A percentile compares a stretch with the other conserved stretches of the same genome.
phyloP scores from a whole-genome alignment of 2,113 vertebrate genomes.

The Gadus macrocephalus region DNA sequence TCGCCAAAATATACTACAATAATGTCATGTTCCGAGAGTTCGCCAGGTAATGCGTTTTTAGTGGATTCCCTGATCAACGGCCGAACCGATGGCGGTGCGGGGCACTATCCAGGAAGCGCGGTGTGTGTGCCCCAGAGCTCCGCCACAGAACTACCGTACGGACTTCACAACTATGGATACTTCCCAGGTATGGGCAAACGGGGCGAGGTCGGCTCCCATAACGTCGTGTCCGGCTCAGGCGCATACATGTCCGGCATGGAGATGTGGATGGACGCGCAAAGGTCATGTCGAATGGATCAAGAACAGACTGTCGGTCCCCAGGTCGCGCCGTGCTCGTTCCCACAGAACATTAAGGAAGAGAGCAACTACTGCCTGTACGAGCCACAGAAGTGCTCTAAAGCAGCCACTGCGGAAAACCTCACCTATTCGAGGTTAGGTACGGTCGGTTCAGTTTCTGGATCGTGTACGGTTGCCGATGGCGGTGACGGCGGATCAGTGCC shows the following conservation, averaged over 20 bases:
- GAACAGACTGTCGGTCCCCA: slow-evolving; percentile 79
- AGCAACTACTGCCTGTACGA: slow-evolving; percentile 95
- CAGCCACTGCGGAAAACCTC: slow-evolving; percentile 79
- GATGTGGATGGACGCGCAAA: slow-evolving; percentile 91
- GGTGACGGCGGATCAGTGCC: slow-evolving; percentile 78
- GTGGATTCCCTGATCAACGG: slow-evolving; percentile 97
- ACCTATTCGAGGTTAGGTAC: slow-evolving; percentile 79
- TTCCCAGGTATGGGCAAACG: slow-evolving; percentile 89
- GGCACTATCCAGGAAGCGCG: slow-evolving; percentile 84
- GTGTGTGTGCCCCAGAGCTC: slow-evolving; percentile 85
- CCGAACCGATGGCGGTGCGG: slow-evolving; percentile 81
- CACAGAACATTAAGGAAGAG: slow-evolving; percentile 96
- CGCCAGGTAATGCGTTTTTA: slow-evolving; percentile 96
- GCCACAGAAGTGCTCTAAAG: slow-evolving; percentile 90
- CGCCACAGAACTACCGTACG: slow-evolving; percentile 87
- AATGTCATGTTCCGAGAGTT: slow-evolving; percentile 99
- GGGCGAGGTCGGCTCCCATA: slow-evolving; percentile 80
- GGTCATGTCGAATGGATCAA: slow-evolving; percentile 91
- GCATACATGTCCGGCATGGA: slow-evolving; percentile 91
- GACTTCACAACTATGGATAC: slow-evolving; percentile 95
- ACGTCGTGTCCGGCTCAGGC: slow-evolving; percentile 76
- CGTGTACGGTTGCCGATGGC: slow-evolving; percentile 72
- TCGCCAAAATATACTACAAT: slow-evolving; percentile 98
- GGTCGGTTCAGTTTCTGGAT: slow-evolving; percentile 78
- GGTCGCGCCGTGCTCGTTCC: slow-evolving; percentile 88